Evolutionary conservation across 2,797 vertebrate genomes (phyloP), one percentile per base, ranked within the genome.

Genomic region (Anguilla anguilla): DNA sequence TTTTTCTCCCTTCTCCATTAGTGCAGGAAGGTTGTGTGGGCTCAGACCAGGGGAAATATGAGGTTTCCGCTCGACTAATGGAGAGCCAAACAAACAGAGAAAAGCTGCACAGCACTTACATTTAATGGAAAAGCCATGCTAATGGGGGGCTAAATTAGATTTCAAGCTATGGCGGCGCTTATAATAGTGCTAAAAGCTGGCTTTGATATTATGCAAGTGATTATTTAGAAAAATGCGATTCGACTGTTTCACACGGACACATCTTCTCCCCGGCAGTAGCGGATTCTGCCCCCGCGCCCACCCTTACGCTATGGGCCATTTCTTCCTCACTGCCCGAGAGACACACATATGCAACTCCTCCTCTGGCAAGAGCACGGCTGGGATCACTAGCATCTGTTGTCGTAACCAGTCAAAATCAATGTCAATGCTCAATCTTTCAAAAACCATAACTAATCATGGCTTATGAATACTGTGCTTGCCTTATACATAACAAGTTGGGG

Each of bases 21-120:
- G 46, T 53, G n/a, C 22, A 57, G n/a, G 17, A 84, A 57, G 83
- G 46, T 17, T 49, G 43, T 88, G 85, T 28, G 22, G 35, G 85
- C 61, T 86, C 64, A 86, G 46, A 69, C 64, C 85, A 53, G 85
- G 57, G 84, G 59, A 85, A 85, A 84, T 84, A 84, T 35, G 53
- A 55, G 83, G 51, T 31, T 84, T 84, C 55, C 83, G 83, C 83
- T 84, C 7, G 53, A 59, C 35, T 84, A 59, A 84, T 84, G 55
- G 55, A 55, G 53, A 57, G 51, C 31, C 83, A 84, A 61, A 84
- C 79, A 82, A 82, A 82, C 46, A 35, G 51, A 81, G 79, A 57
- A 83, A 83, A 84, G 28, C 53, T 57, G 82, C 55, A 17, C 28
- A 84, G 51, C 53, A 25, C 82, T 55, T 84, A 57, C 5, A 31